Evolutionary conservation across 1,140 invertebrate species (phyloP), one percentile per base, ranked within the genome.

Genomic region (Ganaspis sp.): DNA sequence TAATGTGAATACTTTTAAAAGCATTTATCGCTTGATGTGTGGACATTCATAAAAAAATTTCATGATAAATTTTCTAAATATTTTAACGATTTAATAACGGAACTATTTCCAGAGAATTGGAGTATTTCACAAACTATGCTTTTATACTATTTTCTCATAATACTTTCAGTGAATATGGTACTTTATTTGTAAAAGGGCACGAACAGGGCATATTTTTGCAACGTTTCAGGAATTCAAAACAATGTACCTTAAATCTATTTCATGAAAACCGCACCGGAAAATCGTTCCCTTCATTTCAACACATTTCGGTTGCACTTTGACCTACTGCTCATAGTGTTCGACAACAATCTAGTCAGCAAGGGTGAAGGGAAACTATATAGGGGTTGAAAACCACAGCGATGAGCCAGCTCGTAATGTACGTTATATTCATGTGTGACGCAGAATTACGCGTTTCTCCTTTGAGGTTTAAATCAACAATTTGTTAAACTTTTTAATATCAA

Each of bases 341-440:
- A 77, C 81, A 83, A 83, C 78, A 83, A 79, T 79, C 81, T 81
- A 75, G 49, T 77, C 74, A 71, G 64, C 73, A 21, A 19, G 19
- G 49, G 49, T 9, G 19, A 9, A 21, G 70, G 53, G 38, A 40
- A 9, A n/a, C n/a, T 9, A 40, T 40, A 40, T 9, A 40, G 75
- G 64, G 69, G 77, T 76, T 77, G 73, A 80, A 79, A 83, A 83
- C 81, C 79, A 74, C 77, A 81, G 79, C 77, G 77, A 83, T 83
- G 81, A 81, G 74, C 76, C 17, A 53, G 76, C 70, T 78, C 79
- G 77, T 78, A 81, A 81, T 83, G 79, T 79, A 79, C 75, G 76
- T 80, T 81, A 81, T 83, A 81, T 83, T 81, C 79, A 74, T 74
- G 77, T 72, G 75, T 81, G 79, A 81, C 77, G 29, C 73, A 72